A percentile compares a stretch with the other conserved stretches of the same genome.
phyloP scores from a whole-genome alignment of 2,797 vertebrate species.

The Hippocampus kuda region DNA sequence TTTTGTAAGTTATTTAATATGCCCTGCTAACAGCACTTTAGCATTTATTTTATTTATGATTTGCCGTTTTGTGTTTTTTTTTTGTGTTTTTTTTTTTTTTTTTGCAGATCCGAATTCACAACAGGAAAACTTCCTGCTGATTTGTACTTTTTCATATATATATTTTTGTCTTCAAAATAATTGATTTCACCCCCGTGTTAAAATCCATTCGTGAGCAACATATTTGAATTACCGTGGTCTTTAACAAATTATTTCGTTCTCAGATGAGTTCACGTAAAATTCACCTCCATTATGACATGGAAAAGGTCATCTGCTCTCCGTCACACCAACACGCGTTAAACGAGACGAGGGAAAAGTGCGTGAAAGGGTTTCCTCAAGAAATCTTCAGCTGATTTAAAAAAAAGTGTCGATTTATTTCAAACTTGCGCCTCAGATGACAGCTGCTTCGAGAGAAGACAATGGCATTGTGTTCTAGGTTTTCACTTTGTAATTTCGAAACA shows the following conservation, averaged over 20 bases:
- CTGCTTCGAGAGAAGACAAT: neutral
- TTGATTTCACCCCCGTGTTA: neutral
- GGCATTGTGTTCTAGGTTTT: neutral
- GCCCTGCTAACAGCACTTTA: neutral
- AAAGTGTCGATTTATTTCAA: neutral
- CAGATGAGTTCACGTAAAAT: too few relatives aligned
- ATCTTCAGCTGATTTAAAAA: too few relatives aligned
- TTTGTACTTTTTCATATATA: neutral
- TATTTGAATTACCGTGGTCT: too few relatives aligned
- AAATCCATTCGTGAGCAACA: too few relatives aligned
- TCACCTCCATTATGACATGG: too few relatives aligned
- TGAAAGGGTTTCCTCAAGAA: too few relatives aligned
- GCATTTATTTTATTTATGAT: neutral
- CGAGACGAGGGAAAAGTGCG: too few relatives aligned
- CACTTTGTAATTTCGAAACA: neutral
- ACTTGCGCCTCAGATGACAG: neutral
- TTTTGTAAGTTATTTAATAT: neutral
- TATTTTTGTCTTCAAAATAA: neutral
- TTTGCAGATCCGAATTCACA: neutral
- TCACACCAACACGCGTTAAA: too few relatives aligned
- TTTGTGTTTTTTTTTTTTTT: neutral
- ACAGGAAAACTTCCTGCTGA: neutral
- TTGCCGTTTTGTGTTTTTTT: neutral
- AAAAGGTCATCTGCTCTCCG: too few relatives aligned
- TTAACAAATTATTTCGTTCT: too few relatives aligned